phyloP scores from a whole-genome alignment of 2,888 invertebrate species.

The Cybosia mesomella region DNA sequence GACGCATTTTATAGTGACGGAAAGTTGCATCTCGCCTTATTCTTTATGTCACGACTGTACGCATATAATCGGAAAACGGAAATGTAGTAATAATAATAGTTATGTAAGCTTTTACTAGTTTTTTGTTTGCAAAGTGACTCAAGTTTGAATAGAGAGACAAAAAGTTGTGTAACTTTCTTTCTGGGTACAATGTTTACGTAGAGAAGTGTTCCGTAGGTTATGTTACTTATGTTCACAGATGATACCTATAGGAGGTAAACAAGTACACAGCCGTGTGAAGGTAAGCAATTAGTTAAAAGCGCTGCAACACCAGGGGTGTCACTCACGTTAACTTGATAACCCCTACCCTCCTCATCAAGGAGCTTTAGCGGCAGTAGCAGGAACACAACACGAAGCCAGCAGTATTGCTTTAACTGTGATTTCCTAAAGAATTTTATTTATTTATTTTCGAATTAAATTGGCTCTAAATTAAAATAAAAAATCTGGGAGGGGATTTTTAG shows the following conservation, averaged over 20 bases:
- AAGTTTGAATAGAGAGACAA: constrained; percentile 32
- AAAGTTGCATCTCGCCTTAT: constrained; percentile 61
- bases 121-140: constrained; percentile 36
- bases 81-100: too few species aligned
- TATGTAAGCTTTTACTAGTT: constrained; percentile 44
- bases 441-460: neutral
- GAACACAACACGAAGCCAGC: neutral
- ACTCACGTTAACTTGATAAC: neutral
- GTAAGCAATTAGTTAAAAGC: neutral
- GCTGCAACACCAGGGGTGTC: neutral
- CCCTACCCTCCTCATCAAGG: neutral
- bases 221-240: neutral
- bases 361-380: neutral
- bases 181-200: constrained; percentile 1
- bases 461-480: neutral
- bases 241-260: neutral
- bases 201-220: neutral
- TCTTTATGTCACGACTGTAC: constrained; percentile 48
- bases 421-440: neutral
- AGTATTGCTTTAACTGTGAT: neutral
- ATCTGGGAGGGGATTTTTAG: neutral
- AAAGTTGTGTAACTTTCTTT: constrained; percentile 27
- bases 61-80: constrained; percentile 39
- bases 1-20: constrained; percentile 73
- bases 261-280: neutral